These are phyloP conservation scores for Rousettus madagascariensis DNA, from an alignment of 2,797 vertebrate genomes.

Conservation along the genomic window DNA sequence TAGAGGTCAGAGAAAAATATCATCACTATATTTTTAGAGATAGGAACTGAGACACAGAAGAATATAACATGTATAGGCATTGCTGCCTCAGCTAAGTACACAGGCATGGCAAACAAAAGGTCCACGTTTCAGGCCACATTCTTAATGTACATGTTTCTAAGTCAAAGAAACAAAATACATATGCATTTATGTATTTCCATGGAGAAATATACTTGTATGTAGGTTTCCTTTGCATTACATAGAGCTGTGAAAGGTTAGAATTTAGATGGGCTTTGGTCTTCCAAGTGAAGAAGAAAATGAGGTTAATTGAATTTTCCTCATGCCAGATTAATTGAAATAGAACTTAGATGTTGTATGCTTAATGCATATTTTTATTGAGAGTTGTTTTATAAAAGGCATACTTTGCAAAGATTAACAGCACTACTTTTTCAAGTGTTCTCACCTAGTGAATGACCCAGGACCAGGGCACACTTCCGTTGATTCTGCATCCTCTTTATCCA, in stretches of 20 bases:
- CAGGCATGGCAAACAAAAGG: neutral
- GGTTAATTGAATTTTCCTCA: neutral
- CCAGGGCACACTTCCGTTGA: neutral
- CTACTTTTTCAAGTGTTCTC: neutral
- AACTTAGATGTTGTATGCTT: neutral
- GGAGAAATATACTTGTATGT: neutral
- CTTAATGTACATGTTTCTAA: neutral
- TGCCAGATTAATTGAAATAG: neutral
- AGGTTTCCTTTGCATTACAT: neutral
- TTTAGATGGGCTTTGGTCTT: neutral
- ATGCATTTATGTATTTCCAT: neutral
- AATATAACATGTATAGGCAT: slow-evolving; percentile 17
- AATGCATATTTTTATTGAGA: neutral
- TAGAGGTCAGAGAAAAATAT: slow-evolving; percentile 46
- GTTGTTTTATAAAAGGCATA: neutral
- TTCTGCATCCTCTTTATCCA: neutral
- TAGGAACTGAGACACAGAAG: neutral
- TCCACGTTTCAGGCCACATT: neutral
- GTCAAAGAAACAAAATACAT: neutral
- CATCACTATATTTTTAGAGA: slow-evolving; percentile 45
- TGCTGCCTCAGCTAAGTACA: neutral
- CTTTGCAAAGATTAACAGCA: slow-evolving; percentile 28
- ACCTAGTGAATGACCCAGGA: neutral
- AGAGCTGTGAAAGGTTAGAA: neutral
- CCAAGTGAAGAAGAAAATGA: neutral